phyloP scores from a whole-genome alignment of 2,113 vertebrate species.

The Beaufortia kweichowensis region DNA sequence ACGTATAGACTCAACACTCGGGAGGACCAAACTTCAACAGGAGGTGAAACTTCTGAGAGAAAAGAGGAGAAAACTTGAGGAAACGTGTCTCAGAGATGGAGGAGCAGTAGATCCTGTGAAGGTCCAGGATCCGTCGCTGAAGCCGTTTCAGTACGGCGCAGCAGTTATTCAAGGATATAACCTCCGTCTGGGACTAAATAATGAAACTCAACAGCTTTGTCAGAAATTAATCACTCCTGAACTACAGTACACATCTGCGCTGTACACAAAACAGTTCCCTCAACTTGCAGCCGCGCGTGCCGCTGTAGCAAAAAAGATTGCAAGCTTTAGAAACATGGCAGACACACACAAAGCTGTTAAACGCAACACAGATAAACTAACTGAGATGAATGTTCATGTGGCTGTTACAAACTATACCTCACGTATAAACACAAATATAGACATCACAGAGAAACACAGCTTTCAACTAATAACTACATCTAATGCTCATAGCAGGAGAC shows the following conservation, averaged over 20 bases:
- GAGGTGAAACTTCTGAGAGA: constrained; percentile 72
- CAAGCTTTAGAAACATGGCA: not conserved
- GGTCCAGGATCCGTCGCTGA: constrained; percentile 68
- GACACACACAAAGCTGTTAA: not conserved
- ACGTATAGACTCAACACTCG: constrained; percentile 69
- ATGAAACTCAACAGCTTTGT: constrained; percentile 65
- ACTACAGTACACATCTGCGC: constrained; percentile 76
- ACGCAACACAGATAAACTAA: not conserved
- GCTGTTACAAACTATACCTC: not conserved
- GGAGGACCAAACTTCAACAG: constrained; percentile 62
- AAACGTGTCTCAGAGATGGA: constrained; percentile 73
- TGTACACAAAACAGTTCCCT: constrained; percentile 79
- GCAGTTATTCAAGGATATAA: constrained; percentile 85
- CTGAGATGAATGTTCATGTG: not conserved
- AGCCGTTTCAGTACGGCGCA: constrained; percentile 79
- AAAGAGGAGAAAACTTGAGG: constrained; percentile 67
- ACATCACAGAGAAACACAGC: not conserved
- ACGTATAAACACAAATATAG: not conserved
- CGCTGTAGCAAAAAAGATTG: constrained; percentile 46
- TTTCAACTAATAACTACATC: not conserved
- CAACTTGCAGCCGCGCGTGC: constrained; percentile 47
- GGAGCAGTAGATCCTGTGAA: constrained; percentile 61
- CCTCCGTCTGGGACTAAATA: constrained; percentile 69
- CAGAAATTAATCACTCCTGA: constrained; percentile 78
- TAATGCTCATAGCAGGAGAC: not conserved